Conservation (phyloP, 1,140 invertebrate genomes). For the Nasonia giraulti region DNA sequence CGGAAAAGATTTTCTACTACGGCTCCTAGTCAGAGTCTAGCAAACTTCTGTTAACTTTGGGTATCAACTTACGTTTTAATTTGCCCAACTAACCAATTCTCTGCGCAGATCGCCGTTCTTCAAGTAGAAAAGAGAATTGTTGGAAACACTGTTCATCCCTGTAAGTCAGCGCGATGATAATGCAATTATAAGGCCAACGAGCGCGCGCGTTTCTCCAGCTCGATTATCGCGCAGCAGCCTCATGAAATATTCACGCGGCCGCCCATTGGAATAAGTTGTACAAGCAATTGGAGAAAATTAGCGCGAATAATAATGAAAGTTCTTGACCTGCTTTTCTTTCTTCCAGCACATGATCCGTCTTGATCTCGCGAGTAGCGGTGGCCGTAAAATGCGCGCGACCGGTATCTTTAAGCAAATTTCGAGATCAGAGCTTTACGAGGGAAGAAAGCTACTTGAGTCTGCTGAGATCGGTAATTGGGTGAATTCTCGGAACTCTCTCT, state of each 20-base stretch:
- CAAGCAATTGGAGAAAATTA: slow-evolving; percentile 37
- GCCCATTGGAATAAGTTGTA: slow-evolving; percentile 15
- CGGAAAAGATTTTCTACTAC: no score
- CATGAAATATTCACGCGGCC: slow-evolving; percentile 32
- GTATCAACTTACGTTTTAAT: no score
- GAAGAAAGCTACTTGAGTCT: neutral
- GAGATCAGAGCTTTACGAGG: slow-evolving; percentile 23
- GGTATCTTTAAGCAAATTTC: slow-evolving; percentile 2
- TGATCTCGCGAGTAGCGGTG: neutral
- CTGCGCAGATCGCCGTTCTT: no score
- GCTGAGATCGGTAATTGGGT: neutral
- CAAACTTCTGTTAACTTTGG: no score
- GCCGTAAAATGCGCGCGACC: neutral
- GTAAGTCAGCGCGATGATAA: slow-evolving; percentile 8
- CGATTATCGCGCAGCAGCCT: neutral
- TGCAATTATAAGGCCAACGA: neutral
- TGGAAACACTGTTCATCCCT: neutral
- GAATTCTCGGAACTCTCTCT: neutral
- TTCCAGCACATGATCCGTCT: neutral
- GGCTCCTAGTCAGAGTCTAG: no score
- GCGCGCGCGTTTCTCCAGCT: slow-evolving; percentile 50
- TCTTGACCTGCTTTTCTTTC: slow-evolving; percentile 8
- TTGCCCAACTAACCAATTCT: no score
- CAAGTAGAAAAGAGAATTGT: neutral
- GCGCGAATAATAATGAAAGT: slow-evolving; percentile 31